Evolutionary conservation across 30 jellyfish, hydroid and myxozoan species (phyloP).

Genomic region (Mastigias papua): DNA sequence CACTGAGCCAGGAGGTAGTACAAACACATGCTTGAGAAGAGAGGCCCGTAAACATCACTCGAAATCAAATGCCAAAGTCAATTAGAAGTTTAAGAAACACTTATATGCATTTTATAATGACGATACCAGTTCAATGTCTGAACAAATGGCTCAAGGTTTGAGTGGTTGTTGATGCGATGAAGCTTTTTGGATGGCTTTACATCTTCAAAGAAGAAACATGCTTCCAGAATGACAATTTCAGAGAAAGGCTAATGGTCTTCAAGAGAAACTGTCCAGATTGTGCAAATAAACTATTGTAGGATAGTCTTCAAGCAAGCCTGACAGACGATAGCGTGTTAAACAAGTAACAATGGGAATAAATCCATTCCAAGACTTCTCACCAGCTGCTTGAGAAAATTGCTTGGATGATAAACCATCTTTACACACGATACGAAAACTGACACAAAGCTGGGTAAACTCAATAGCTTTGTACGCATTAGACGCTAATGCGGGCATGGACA

Average conservation of each 20-base stretch:
- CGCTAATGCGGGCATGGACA: not conserved
- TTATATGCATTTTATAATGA: too few relatives aligned
- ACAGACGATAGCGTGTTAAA: not conserved
- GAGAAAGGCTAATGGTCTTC: not conserved
- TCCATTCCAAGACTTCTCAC: slow-evolving; percentile 10
- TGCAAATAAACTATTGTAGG: not conserved
- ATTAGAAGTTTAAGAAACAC: too few relatives aligned
- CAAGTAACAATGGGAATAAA: not conserved
- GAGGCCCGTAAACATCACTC: too few relatives aligned
- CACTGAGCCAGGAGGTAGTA: not conserved
- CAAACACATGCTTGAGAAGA: not conserved
- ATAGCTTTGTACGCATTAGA: not conserved
- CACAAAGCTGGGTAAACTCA: not conserved
- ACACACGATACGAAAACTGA: not conserved
- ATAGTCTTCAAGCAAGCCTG: not conserved
- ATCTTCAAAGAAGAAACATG: too few relatives aligned
- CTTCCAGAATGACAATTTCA: too few relatives aligned
- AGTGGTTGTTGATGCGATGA: too few relatives aligned
- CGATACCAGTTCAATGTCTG: too few relatives aligned
- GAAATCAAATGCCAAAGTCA: too few relatives aligned
- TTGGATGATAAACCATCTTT: slow-evolving; percentile 30
- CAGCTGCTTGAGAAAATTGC: slow-evolving; percentile 22
- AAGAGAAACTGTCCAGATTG: not conserved
- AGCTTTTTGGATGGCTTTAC: too few relatives aligned
- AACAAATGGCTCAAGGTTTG: too few relatives aligned